A percentile compares a stretch with the other conserved stretches of the same genome.
These are phyloP conservation scores for Cheilosia variabilis DNA, from an alignment of 2,888 invertebrate genomes.

Conservation along the genomic window DNA sequence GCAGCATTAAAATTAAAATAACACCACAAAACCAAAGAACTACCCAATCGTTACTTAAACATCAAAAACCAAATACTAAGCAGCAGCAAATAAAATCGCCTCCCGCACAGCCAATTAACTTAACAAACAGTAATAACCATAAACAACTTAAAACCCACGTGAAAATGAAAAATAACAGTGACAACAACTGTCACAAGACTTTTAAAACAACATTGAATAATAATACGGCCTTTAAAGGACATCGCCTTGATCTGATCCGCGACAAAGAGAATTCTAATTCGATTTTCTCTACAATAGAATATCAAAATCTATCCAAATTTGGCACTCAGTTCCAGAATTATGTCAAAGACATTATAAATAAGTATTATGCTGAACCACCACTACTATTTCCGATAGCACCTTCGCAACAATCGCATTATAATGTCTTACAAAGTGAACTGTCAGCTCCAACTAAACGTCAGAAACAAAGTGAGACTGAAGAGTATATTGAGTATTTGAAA, in stretches of 20 bases:
- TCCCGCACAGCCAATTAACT: conserved; percentile 83
- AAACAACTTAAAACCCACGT: conserved; percentile 66
- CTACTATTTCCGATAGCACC: conserved; percentile 80
- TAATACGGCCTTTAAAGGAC: conserved; percentile 76
- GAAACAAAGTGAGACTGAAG: conserved; percentile 81
- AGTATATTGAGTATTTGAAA: conserved; percentile 83
- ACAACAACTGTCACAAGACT: conserved; percentile 74
- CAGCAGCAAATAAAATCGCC: conserved; percentile 84
- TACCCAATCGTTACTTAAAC: conserved; percentile 80
- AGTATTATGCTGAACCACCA: conserved; percentile 83
- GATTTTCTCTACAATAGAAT: conserved; percentile 82
- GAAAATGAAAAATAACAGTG: conserved; percentile 75
- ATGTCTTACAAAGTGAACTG: conserved; percentile 59
- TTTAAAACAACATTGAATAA: conserved; percentile 76
- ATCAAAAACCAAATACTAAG: conserved; percentile 66
- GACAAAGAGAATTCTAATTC: conserved; percentile 79
- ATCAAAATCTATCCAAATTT: conserved; percentile 82
- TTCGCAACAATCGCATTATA: conserved; percentile 76
- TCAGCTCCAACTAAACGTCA: conserved; percentile 78
- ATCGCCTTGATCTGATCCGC: conserved; percentile 78
- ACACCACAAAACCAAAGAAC: conserved; percentile 54
- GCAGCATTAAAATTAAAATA: conserved; percentile 18
- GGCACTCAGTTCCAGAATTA: conserved; percentile 83
- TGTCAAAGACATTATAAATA: conserved; percentile 83
- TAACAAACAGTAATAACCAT: conserved; percentile 76